phyloP scores from a whole-genome alignment of 2,888 invertebrate genomes.

The Lasioglossum figueresi region DNA sequence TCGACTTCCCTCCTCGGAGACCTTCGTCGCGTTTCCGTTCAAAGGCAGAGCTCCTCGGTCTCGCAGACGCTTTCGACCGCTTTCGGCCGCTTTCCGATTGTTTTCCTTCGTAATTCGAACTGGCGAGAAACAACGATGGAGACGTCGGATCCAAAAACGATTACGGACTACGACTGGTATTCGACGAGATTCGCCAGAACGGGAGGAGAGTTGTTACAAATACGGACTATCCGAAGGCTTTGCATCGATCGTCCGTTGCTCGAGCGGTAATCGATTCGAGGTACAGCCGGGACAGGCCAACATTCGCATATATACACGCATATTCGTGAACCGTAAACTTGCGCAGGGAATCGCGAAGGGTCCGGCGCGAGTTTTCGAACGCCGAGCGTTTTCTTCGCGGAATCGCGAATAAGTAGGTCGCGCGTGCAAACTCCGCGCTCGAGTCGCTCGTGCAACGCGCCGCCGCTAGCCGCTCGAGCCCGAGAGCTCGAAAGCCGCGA shows the following conservation, averaged over 20 bases:
- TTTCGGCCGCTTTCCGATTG: constrained; percentile 4
- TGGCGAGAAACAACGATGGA: neutral
- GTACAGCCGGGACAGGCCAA: neutral
- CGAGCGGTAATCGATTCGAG: neutral
- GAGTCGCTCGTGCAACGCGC: constrained; percentile 81
- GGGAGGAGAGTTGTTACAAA: neutral
- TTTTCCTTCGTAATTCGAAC: neutral
- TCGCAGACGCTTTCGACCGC: constrained; percentile 16
- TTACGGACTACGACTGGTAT: neutral
- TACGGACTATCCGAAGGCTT: too few relatives aligned
- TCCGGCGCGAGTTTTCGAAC: neutral
- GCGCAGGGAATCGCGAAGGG: neutral
- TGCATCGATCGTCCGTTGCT: too few relatives aligned
- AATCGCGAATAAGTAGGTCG: constrained; percentile 75
- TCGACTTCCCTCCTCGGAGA: constrained; percentile 58
- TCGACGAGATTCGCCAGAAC: neutral
- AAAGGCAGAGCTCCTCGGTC: constrained; percentile 35
- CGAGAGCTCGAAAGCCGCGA: neutral
- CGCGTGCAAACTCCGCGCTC: constrained; percentile 77
- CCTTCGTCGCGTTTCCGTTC: constrained; percentile 67
- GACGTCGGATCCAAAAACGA: neutral
- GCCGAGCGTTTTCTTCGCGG: constrained; percentile 37
- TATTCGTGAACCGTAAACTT: neutral
- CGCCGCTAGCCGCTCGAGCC: neutral
- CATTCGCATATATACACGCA: too few relatives aligned